Conservation (phyloP, 2,888 invertebrate genomes). For the Dioctria linearis region DNA sequence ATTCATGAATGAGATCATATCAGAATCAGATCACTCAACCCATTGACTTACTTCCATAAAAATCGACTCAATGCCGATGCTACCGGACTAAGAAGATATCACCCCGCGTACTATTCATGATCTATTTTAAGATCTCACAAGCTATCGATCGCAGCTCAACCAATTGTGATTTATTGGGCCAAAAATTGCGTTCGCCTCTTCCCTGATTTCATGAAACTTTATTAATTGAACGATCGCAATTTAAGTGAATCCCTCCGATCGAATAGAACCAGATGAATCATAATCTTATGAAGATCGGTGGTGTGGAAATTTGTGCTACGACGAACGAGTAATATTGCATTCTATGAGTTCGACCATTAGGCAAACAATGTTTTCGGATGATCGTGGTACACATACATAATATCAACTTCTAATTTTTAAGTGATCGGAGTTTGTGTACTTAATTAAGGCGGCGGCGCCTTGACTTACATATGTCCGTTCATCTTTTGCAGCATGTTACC, state of each 20-base stretch:
- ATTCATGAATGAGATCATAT: constrained; percentile 21
- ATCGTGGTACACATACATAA: neutral
- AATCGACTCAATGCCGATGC: constrained; percentile 22
- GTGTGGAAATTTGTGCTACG: constrained; percentile 28
- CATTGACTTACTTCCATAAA: constrained; percentile 47
- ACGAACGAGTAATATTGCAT: neutral
- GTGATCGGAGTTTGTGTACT: constrained; percentile 18
- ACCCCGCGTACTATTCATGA: constrained; percentile 32
- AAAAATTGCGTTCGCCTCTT: constrained; percentile 45
- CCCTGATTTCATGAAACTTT: constrained; percentile 45
- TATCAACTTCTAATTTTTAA: neutral
- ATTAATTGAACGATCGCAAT: constrained; percentile 51
- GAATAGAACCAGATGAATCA: constrained; percentile 28
- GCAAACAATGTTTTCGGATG: neutral
- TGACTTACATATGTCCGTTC: constrained; percentile 6
- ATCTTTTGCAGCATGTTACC: constrained; percentile 24
- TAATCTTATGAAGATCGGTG: constrained; percentile 44
- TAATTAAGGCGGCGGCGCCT: constrained; percentile 36
- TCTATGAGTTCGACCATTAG: neutral
- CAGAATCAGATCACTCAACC: constrained; percentile 21
- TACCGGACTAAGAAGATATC: neutral
- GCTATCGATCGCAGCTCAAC: constrained; percentile 34
- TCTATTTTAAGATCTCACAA: constrained; percentile 39
- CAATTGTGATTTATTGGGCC: constrained; percentile 45
- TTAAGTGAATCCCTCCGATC: constrained; percentile 40